Conservation (phyloP, 1,140 invertebrate genomes). For the Brachionus rotundiformis region DNA sequence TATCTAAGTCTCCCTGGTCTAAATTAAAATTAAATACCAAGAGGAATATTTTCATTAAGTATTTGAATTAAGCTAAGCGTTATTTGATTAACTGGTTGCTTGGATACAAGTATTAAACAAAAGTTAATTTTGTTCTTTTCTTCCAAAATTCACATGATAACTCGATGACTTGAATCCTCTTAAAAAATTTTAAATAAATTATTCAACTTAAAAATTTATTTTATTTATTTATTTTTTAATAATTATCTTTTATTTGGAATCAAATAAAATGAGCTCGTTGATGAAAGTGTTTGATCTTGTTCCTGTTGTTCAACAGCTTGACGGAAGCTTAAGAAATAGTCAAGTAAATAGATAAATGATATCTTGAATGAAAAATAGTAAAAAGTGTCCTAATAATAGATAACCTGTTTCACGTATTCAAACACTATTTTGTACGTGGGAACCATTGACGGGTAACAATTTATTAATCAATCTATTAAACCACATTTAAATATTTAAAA, state of each 20-base stretch:
- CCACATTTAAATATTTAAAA: too few species aligned
- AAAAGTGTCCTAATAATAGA: too few species aligned
- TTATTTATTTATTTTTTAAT: not conserved
- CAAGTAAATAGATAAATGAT: not conserved
- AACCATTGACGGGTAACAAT: conserved; percentile 8
- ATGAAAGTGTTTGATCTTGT: conserved; percentile 38
- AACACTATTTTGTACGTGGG: conserved; percentile 36
- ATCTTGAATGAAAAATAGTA: too few species aligned
- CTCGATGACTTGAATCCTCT: not conserved
- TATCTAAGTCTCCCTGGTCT: not conserved
- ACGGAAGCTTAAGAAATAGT: conserved; percentile 10
- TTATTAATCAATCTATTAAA: too few species aligned
- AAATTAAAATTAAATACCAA: not conserved
- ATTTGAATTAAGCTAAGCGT: conserved; percentile 3
- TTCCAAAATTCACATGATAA: not conserved
- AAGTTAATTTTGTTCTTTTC: not conserved
- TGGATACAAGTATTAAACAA: conserved; percentile 16
- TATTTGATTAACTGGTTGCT: not conserved
- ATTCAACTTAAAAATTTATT: not conserved
- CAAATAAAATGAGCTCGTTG: not conserved
- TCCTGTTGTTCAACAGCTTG: conserved; percentile 1
- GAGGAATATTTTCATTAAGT: not conserved
- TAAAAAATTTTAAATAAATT: not conserved
- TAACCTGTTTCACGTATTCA: conserved; percentile 12
- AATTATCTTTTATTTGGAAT: not conserved